phyloP scores from a whole-genome alignment of 1,140 invertebrate genomes.

The Hyphantria cunea region DNA sequence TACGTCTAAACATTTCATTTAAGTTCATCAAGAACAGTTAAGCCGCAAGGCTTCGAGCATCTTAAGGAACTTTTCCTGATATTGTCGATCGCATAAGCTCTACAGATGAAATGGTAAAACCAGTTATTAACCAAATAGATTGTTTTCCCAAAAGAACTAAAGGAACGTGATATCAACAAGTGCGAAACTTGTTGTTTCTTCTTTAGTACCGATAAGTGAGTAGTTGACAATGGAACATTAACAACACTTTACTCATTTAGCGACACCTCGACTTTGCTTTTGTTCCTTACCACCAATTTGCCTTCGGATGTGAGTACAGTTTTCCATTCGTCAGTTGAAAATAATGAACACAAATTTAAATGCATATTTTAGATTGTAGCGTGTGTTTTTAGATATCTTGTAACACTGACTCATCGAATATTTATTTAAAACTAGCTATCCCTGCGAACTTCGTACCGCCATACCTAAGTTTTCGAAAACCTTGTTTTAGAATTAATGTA shows the following conservation, averaged over 20 bases:
- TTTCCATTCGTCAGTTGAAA: too few species aligned
- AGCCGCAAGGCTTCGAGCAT: slow-evolving; percentile 12
- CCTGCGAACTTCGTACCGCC: too few species aligned
- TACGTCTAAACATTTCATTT: slow-evolving; percentile 17
- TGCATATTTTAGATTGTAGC: too few species aligned
- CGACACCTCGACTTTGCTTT: background rate
- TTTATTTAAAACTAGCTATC: too few species aligned
- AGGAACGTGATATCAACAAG: slow-evolving; percentile 40
- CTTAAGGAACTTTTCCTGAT: slow-evolving; percentile 22
- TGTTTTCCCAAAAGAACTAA: slow-evolving; percentile 31
- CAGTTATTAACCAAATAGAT: slow-evolving; percentile 36
- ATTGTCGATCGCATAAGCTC: slow-evolving; percentile 35
- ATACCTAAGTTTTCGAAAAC: too few species aligned
- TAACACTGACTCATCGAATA: too few species aligned
- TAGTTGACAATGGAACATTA: slow-evolving; percentile 21
- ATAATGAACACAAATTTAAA: too few species aligned
- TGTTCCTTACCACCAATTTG: background rate
- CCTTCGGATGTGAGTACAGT: background rate
- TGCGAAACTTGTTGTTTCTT: slow-evolving; percentile 41
- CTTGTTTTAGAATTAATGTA: too few species aligned
- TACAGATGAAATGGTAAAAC: slow-evolving; percentile 32
- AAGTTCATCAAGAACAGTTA: slow-evolving; percentile 30
- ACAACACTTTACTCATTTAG: slow-evolving; percentile 11
- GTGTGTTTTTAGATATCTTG: too few species aligned
- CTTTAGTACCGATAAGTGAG: slow-evolving; percentile 19